Conservation (phyloP, 2,888 invertebrate species). For the Luffia ferchaultella region DNA sequence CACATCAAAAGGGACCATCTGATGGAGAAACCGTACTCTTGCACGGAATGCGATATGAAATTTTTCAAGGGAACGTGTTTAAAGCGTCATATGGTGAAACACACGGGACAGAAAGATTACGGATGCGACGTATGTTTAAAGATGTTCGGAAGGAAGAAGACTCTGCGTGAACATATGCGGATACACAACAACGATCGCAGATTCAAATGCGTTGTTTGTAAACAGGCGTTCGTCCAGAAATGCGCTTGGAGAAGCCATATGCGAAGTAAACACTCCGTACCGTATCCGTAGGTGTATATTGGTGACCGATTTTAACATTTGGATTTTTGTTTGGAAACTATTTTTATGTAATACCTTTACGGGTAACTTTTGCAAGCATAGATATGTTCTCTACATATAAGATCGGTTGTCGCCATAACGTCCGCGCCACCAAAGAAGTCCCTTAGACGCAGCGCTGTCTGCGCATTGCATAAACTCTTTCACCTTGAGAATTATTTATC, state of each 20-base stretch:
- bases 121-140: conserved; percentile 40
- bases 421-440: no score
- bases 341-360: no score
- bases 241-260: conserved; percentile 42
- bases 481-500: no score
- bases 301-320: no score
- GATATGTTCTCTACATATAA: no score
- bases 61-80: conserved; percentile 29
- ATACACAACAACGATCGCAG: conserved; percentile 20
- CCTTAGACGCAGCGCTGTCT: no score
- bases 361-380: no score
- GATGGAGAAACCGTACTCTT: conserved; percentile 19
- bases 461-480: no score
- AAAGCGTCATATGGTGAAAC: conserved; percentile 39
- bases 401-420: no score
- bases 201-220: conserved; percentile 19
- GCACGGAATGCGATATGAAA: conserved; percentile 20
- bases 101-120: conserved; percentile 41
- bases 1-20: conserved; percentile 21
- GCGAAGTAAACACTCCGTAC: conserved; percentile 25
- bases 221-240: conserved; percentile 20
- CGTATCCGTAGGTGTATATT: no score
- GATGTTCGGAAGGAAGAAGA: conserved; percentile 22
- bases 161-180: conserved; percentile 16
- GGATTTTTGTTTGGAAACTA: no score